These are phyloP conservation scores for Neodiprion lecontei DNA, from an alignment of 1,140 invertebrate species.

Conservation along the genomic window DNA sequence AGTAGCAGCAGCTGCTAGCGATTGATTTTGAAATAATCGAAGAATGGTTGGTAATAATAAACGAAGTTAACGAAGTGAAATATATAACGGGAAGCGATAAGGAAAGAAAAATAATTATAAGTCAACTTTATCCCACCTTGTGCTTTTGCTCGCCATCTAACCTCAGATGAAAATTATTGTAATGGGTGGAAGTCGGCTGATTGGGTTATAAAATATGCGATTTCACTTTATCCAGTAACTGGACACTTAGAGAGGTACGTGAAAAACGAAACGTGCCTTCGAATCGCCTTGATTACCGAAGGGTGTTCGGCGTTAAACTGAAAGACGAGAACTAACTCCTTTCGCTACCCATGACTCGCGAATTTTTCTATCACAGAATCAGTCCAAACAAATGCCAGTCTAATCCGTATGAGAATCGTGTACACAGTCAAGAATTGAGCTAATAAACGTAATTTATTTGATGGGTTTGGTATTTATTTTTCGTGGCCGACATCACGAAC, in stretches of 20 bases:
- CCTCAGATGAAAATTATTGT: not conserved
- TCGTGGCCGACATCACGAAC: too few relatives aligned
- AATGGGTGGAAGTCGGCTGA: not conserved
- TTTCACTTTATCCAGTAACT: too few relatives aligned
- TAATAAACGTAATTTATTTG: not conserved
- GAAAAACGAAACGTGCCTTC: not conserved
- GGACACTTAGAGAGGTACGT: too few relatives aligned
- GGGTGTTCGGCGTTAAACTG: not conserved
- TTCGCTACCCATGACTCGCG: not conserved
- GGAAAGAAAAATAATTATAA: not conserved
- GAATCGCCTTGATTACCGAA: not conserved
- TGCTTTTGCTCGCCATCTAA: not conserved
- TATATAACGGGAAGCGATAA: not conserved
- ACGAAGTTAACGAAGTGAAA: not conserved
- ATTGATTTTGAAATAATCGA: too few relatives aligned
- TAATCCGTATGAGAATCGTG: not conserved
- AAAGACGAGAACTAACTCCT: not conserved
- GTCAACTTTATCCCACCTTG: not conserved
- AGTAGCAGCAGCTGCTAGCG: not conserved
- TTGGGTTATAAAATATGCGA: not conserved
- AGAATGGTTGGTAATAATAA: too few relatives aligned
- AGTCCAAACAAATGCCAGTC: not conserved
- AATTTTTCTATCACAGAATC: not conserved
- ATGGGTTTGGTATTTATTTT: not conserved
- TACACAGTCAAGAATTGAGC: not conserved